Evolutionary conservation across 2,797 vertebrate genomes (phyloP).

Genomic region (Streptopelia turtur): DNA sequence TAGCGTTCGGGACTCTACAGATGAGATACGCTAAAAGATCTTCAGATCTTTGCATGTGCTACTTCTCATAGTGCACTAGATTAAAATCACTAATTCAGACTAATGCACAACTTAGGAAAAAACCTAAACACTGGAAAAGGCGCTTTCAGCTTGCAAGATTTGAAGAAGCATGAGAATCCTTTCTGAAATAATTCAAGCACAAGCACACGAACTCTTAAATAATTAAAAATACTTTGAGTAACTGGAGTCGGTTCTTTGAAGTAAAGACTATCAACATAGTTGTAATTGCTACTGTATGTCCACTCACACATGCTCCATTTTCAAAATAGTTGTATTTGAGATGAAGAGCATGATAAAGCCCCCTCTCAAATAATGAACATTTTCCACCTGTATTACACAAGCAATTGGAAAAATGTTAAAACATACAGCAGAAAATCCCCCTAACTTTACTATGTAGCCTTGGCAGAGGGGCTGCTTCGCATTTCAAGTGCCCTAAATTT

Average conservation of each 20-base stretch:
- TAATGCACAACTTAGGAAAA: background rate
- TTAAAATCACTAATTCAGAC: constrained; percentile 3
- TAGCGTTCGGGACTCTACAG: constrained; percentile 63
- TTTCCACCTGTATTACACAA: background rate
- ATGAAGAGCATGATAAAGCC: background rate
- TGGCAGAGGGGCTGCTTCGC: background rate
- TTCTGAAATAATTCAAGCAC: background rate
- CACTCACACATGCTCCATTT: background rate
- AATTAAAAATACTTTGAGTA: background rate
- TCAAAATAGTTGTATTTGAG: background rate
- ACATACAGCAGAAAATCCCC: background rate
- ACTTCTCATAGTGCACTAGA: background rate
- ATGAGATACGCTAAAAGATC: constrained; percentile 39
- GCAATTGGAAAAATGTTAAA: background rate
- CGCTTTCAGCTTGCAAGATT: constrained; percentile 73
- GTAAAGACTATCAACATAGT: background rate
- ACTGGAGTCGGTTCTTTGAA: background rate
- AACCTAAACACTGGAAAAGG: background rate
- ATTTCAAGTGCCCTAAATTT: background rate
- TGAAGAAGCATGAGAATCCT: background rate
- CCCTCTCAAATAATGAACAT: background rate
- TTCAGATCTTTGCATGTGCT: constrained; percentile 33
- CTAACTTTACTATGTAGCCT: accelerated
- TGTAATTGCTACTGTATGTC: background rate
- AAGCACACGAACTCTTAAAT: background rate